A percentile compares a stretch with the other conserved stretches of the same genome.
These are phyloP conservation scores for Drosophila subquinaria DNA, from an alignment of 2,888 invertebrate genomes.

Conservation along the genomic window DNA sequence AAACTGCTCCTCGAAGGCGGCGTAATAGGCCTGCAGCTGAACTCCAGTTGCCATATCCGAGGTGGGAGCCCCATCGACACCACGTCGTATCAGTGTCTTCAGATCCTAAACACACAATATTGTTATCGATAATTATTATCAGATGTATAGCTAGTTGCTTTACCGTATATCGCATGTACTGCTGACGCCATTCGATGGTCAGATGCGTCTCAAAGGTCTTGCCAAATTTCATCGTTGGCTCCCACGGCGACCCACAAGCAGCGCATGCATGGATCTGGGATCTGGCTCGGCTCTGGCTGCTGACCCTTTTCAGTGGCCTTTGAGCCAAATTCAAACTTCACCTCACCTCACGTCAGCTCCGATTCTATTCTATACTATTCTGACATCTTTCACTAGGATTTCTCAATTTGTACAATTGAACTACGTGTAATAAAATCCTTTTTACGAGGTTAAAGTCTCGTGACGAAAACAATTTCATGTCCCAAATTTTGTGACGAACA, in stretches of 20 bases:
- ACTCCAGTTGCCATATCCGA: constrained; percentile 86
- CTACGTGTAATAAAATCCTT: no score
- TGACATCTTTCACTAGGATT: constrained; percentile 67
- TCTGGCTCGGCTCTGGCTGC: constrained; percentile 1
- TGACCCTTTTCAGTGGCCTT: not conserved
- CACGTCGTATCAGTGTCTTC: constrained; percentile 95
- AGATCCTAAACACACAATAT: constrained; percentile 86
- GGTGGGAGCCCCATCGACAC: constrained; percentile 94
- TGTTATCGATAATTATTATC: not conserved
- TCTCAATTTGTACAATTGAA: not conserved
- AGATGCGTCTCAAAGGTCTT: constrained; percentile 98
- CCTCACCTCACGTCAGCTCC: constrained; percentile 15
- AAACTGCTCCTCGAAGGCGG: constrained; percentile 96
- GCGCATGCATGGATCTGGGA: constrained; percentile 25
- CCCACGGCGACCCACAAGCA: constrained; percentile 22
- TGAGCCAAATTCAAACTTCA: constrained; percentile 28
- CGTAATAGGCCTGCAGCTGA: constrained; percentile 87
- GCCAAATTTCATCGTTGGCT: constrained; percentile 95
- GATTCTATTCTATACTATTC: constrained; percentile 26
- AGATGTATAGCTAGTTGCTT: constrained; percentile 17
- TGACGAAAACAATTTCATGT: no score
- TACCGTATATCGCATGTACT: constrained; percentile 95
- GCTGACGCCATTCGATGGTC: constrained; percentile 99
- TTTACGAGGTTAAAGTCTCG: no score
- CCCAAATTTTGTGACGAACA: no score